Conservation (phyloP, 1,140 invertebrate genomes). For the Neotoxoptera formosana region DNA sequence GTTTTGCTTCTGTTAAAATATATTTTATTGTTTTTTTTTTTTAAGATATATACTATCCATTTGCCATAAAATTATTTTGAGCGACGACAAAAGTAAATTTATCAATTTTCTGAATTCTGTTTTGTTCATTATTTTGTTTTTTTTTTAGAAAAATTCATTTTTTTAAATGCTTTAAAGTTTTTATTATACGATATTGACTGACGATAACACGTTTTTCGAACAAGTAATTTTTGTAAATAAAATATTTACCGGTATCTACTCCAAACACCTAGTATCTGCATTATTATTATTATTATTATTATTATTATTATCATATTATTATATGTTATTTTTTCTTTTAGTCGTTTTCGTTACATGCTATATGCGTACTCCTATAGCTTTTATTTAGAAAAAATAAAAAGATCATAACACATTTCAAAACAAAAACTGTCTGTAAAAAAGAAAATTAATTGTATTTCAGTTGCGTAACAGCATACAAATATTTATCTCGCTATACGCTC, state of each 20-base stretch:
- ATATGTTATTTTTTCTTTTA: background rate
- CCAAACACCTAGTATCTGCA: background rate
- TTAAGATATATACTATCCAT: background rate
- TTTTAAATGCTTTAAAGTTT: background rate
- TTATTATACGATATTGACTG: background rate
- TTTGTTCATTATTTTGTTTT: background rate
- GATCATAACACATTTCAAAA: conserved; percentile 23
- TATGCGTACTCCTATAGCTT: too few relatives aligned
- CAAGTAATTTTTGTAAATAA: background rate
- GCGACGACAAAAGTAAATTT: background rate
- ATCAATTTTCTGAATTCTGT: background rate
- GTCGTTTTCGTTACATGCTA: background rate
- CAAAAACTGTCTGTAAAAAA: background rate
- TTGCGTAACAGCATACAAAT: background rate
- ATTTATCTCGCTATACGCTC: background rate
- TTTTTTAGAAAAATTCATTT: background rate
- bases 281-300: background rate
- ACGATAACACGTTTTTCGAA: background rate
- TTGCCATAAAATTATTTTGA: background rate
- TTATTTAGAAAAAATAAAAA: background rate
- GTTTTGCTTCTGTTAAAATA: background rate
- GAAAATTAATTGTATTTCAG: conserved; percentile 4
- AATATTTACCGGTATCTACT: background rate
- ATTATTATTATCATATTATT: too few relatives aligned
- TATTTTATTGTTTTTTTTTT: background rate